phyloP scores from a whole-genome alignment of 2,888 invertebrate genomes.

The Myathropa florea region DNA sequence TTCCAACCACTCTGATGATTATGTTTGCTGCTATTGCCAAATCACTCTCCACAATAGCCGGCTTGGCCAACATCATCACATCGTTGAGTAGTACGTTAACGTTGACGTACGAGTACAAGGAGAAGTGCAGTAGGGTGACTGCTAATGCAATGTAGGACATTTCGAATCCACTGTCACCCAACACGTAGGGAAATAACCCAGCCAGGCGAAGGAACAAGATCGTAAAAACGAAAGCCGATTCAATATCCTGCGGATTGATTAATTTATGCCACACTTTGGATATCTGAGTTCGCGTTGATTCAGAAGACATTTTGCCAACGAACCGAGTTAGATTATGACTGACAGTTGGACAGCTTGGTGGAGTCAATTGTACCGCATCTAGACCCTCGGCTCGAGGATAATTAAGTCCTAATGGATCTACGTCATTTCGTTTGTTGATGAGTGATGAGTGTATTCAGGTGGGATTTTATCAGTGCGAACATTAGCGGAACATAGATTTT shows the following conservation, averaged over 20 bases:
- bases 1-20: constrained; percentile 67
- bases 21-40: constrained; percentile 69
- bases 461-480: not conserved
- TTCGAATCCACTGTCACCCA: constrained; percentile 21
- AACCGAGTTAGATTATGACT: not conserved
- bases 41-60: constrained; percentile 68
- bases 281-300: not conserved
- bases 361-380: not conserved
- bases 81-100: constrained; percentile 52
- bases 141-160: constrained; percentile 57
- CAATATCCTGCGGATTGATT: constrained; percentile 51
- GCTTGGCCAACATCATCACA: constrained; percentile 71
- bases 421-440: not conserved
- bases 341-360: not conserved
- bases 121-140: constrained; percentile 62
- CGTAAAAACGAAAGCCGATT: constrained; percentile 46
- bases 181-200: constrained; percentile 72
- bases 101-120: constrained; percentile 72
- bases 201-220: constrained; percentile 64
- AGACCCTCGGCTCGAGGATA: not conserved
- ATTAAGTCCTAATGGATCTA: not conserved
- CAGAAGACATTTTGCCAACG: not conserved
- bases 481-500: not conserved
- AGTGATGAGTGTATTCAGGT: too few relatives aligned
- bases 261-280: constrained; percentile 7